Evolutionary conservation across 1,140 invertebrate genomes (phyloP), one percentile per base, ranked within the genome.

Genomic region (Homarus americanus): DNA sequence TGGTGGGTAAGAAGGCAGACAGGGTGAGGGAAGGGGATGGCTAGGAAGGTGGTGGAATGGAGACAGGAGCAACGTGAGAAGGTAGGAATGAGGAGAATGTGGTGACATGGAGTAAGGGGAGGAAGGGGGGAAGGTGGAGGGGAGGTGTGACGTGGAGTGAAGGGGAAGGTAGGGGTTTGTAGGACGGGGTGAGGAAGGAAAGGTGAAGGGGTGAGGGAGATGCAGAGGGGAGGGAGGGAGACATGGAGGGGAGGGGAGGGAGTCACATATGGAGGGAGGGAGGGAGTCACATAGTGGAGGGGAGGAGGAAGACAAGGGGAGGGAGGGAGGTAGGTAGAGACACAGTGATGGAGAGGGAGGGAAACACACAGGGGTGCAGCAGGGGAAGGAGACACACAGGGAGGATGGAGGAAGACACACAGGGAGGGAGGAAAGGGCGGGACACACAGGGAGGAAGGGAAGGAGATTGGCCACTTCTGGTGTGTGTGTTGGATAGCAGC

Each of bases 401-500:
- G 28, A 20, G 32, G 20, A 82, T 32, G 28, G n/a, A n/a, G n/a
- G n/a, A n/a, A n/a, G n/a, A n/a, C 9, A 15, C 9, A 34, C 3
- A 34, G 40, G 0, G 44, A 24, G n/a, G 69, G 53, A 66, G 72
- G 72, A 53, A 53, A 49, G 69, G 20, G 44, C 1, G 66, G 41
- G 83, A 20, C 2, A 17, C 32, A 32, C 40, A n/a, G 44, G 44
- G 83, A 53, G 69, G 69, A n/a, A 49, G 83, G 32, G n/a, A 63
- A 17, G n/a, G 44, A 49, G 41, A 44, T 44, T 40, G 63, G 36
- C 28, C 5, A 36, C 72, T n/a, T n/a, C n/a, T n/a, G 34, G 85
- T 49, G 24, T n/a, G 49, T 38, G 82, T 73, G 40, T 49, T 32
- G 72, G 82, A 85, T 73, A 85, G 66, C 24, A 44, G 82, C 32